Base-by-base conservation (phyloP, 30 jellyfish, hydroid and myxozoan species). In the Cassiopea andromeda region DNA sequence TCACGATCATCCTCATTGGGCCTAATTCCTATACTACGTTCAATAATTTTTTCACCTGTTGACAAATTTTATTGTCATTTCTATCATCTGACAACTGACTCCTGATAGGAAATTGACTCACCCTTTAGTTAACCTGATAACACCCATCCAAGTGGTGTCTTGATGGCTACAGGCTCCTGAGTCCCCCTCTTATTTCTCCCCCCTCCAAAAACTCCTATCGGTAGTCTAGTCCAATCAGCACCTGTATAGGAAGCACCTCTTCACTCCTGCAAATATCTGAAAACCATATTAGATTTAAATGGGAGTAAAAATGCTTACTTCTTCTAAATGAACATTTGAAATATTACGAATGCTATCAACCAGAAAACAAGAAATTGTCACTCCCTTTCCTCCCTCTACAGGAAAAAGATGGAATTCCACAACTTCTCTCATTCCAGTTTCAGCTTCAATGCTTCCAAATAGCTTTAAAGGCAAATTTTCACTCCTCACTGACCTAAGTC, bases 21-120 rank as follows among this genome's bases (percentile, higher is more conserved):
- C 79, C 79, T 44, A 80, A 80, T 80, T 54, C 79, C 89, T 15
- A 80, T 7, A 3, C 89, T 60, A 80, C 44, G 60, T 80, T 79
- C 89, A 79, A 80, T n/a, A 80, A 67, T 68, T 60, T 80, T n/a
- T 80, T 75, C 13, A 75, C 70, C 84, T 44, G 67, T 8, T 8
- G 13, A 10, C 9, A 44, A 12, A 66, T 66, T 0, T 46, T 12
- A 5, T 46, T 45, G 44, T 75, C 44, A 6, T 44, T 43, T 75
- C 44, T 17, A 15, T 72, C 81, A 72, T 15, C 0, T 5, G 75
- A 3, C 81, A 2, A 38, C 19, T 8, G 54, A 14, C 8, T 17
- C 43, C 15, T 13, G 19, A 72, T 15, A 72, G 44, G 19, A 7
- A 72, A 72, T 2, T 2, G 17, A 14, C 81, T 72, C 54, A 72